Base-by-base conservation (phyloP, 92 coral and sea anemone species). In the Scolanthus callimorphus region DNA sequence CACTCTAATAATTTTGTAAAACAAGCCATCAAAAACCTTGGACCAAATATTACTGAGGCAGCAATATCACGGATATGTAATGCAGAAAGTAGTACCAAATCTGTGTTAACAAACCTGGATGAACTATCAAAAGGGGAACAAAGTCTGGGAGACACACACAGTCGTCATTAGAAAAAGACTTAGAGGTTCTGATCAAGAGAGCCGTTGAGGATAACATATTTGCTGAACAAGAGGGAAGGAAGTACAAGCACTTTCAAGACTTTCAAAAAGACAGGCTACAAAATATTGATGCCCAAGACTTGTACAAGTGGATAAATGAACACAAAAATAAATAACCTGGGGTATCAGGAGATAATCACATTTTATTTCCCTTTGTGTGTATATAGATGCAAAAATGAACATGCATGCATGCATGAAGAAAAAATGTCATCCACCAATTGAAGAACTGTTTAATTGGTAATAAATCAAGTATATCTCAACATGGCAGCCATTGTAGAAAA, bases 241-340 rank as follows among this genome's bases (percentile, higher is more conserved):
- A 27, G 26, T 74, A 65, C 34, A 59, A 27, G 30, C 65, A 56
- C 39, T 66, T 73, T 30, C n/a, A n/a, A n/a, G n/a, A n/a, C n/a
- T n/a, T n/a, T n/a, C n/a, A n/a, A n/a, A n/a, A n/a, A n/a, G n/a
- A 71, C 64, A 61, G 55, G 51, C 54, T 62, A 17, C 52, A 25
- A 3, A 57, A 55, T 17, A 55, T 57, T 6, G 20, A 67, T 41
- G 74, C 55, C 11, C 55, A 62, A 0, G 55, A 24, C 2, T 60
- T 71, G 27, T 29, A 71, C 60, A 51, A 50, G 11, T 60, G 60
- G 69, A 70, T 70, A 29, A 70, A 70, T 20, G 60, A 31, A 2
- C 62, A 39, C 54, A 60, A 49, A 55, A 71, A 50, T 26, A 59
- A 71, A 25, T 25, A 59, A 13, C 54, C 25, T 10, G 25, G 21